Conservation (phyloP, 2,888 invertebrate genomes). For the Epinotia brunnichana region DNA sequence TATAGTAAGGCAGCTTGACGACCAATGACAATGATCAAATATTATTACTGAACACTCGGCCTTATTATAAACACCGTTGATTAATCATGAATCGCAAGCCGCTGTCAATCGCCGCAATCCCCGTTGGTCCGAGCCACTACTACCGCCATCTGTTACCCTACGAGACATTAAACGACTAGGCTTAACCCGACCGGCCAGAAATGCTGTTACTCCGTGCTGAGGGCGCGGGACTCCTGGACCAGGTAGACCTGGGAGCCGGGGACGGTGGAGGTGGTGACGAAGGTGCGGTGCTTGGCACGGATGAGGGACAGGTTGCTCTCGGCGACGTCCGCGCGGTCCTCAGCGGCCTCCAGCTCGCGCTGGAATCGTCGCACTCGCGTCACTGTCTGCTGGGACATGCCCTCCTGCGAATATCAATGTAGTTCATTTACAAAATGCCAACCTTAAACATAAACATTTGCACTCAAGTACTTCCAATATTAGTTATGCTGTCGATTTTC, state of each 20-base stretch:
- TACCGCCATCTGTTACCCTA: slow-evolving; percentile 60
- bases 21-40: neutral
- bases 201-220: slow-evolving; percentile 77
- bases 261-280: slow-evolving; percentile 96
- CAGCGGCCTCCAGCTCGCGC: slow-evolving; percentile 98
- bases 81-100: neutral
- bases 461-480: neutral
- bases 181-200: slow-evolving; percentile 79
- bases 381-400: slow-evolving; percentile 95
- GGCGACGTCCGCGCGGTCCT: slow-evolving; percentile 97
- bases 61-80: neutral
- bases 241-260: slow-evolving; percentile 96
- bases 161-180: slow-evolving; percentile 78
- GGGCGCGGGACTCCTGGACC: slow-evolving; percentile 92
- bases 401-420: slow-evolving; percentile 86
- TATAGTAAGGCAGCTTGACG: neutral
- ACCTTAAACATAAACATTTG: neutral
- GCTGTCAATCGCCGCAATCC: slow-evolving; percentile 9
- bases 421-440: neutral
- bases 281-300: slow-evolving; percentile 99
- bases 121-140: slow-evolving; percentile 41
- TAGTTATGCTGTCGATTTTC: neutral
- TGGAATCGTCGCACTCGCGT: slow-evolving; percentile 99
- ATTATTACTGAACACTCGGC: neutral
- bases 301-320: slow-evolving; percentile 97